These are phyloP conservation scores for Lithobates pipiens DNA, from an alignment of 2,797 vertebrate genomes.

Conservation along the genomic window DNA sequence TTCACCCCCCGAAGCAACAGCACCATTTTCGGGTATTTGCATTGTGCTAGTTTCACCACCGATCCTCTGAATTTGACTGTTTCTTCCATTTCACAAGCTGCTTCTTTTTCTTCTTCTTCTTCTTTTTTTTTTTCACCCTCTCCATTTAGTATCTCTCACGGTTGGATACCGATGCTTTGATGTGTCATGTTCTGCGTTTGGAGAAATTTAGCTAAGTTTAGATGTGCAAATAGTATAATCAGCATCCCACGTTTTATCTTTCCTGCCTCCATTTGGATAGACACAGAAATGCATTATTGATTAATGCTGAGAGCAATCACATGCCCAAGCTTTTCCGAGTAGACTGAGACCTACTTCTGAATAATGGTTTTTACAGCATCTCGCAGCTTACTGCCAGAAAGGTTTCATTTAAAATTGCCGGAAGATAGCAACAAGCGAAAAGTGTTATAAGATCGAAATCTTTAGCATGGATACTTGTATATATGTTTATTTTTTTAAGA, in stretches of 20 bases:
- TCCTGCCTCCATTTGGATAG: constrained; percentile 13
- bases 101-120: no score
- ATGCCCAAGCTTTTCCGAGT: not conserved
- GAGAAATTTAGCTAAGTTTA: not conserved
- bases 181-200: constrained; percentile 25
- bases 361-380: not conserved
- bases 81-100: not conserved
- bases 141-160: not conserved
- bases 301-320: constrained; percentile 7
- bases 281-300: constrained; percentile 43
- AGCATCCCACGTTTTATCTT: not conserved
- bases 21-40: no score
- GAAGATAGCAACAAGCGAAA: no score
- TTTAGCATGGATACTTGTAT: no score
- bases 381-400: not conserved
- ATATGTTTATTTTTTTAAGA: no score
- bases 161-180: constrained; percentile 6
- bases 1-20: no score
- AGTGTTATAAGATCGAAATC: no score
- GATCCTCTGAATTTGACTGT: not conserved
- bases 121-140: not conserved
- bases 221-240: constrained; percentile 23
- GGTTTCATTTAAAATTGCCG: not conserved
- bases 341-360: not conserved
- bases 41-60: no score